A percentile compares a stretch with the other conserved stretches of the same genome.
Evolutionary conservation across 2,797 vertebrate species (phyloP).

Genomic region (Halcyon smyrnensis): DNA sequence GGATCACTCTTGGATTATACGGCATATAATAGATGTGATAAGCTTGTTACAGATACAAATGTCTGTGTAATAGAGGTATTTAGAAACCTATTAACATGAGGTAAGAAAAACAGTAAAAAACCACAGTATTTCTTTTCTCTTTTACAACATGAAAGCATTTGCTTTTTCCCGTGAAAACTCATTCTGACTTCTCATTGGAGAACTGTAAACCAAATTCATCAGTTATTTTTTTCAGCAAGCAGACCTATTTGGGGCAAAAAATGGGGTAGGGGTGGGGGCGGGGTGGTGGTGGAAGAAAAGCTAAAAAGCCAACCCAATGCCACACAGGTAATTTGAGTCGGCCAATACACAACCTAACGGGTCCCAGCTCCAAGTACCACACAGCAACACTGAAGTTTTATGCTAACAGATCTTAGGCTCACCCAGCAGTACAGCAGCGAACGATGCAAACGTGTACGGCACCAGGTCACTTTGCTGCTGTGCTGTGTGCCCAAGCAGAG

Average conservation of each 20-base stretch:
- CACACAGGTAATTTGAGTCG: fast-evolving
- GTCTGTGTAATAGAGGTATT: background rate
- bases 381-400: background rate
- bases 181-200: background rate
- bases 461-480: background rate
- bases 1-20: background rate
- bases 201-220: background rate
- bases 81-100: background rate
- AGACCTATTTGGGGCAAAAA: background rate
- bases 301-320: background rate
- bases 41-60: background rate
- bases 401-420: fast-evolving
- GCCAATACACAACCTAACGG: fast-evolving
- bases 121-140: fast-evolving
- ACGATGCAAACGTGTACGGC: fast-evolving
- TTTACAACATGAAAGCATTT: background rate
- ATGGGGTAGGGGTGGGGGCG: fast-evolving
- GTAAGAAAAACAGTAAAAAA: background rate
- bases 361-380: background rate
- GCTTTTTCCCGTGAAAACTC: background rate
- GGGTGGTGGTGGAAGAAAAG: no score
- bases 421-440: fast-evolving
- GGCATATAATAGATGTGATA: background rate
- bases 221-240: background rate
- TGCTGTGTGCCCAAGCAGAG: background rate